Base-by-base conservation (phyloP, 1,140 invertebrate species). In the Gryon sp. region DNA sequence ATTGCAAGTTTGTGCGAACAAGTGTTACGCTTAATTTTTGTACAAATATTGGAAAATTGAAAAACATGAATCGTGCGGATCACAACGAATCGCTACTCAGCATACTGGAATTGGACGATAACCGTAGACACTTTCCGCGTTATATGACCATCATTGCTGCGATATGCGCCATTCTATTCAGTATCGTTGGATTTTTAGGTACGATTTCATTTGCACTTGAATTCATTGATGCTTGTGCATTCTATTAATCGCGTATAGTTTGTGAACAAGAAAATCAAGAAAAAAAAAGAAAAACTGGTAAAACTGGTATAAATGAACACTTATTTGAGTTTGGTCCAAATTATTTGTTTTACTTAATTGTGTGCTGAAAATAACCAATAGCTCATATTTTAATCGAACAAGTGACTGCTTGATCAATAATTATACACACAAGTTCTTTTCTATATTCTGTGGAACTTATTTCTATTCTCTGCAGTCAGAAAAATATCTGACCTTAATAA, bases 111-210 rank as follows among this genome's bases (percentile, higher is more conserved):
- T 30, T 62, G 24, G 63, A 65, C 16, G 68, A 80, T 40, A 79
- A 62, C 53, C 63, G 57, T 11, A 69, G 79, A 45, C 80, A 82
- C 18, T 88, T 84, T 86, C 93, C 94, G n/a, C 88, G 93, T 76
- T 90, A 90, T 48, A 92, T 93, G 14, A 95, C 94, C 7, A 90
- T 95, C 66, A 89, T 93, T 75, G 95, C 94, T 6, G 93, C 94
- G 11, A 87, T 90, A 43, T 94, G 93, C 84, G 94, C 94, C 40
- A 92, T 94, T 74, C 84, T 95, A 34, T 96, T 96, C 89, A 93
- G 93, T 81, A 84, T 94, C 41, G 88, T 95, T 32, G 95, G 95
- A 65, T 90, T 95, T 70, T 87, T 93, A 43, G 95, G 95, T 96
- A 90, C 66, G 53, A 66, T 52, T 52, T 11, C 18, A 40, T 0